These are phyloP conservation scores for Meliscaeva auricollis DNA, from an alignment of 2,888 invertebrate genomes.

Conservation along the genomic window DNA sequence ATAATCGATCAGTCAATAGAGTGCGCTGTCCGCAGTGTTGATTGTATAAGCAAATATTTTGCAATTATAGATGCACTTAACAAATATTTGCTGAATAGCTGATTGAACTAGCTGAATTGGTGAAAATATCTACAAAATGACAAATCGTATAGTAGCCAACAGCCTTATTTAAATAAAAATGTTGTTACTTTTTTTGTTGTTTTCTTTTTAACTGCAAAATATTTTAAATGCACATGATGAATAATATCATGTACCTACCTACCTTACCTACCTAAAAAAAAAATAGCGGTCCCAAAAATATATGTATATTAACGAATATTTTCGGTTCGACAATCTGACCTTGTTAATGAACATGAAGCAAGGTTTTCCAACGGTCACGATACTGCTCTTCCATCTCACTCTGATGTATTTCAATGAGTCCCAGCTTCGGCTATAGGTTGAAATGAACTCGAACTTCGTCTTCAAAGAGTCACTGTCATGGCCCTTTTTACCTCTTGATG, in stretches of 20 bases:
- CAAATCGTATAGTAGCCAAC: too few relatives aligned
- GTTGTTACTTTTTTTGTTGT: slow-evolving; percentile 6
- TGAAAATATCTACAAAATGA: slow-evolving; percentile 45
- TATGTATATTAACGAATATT: slow-evolving; percentile 31
- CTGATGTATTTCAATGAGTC: slow-evolving; percentile 37
- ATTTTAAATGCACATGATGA: slow-evolving; percentile 24
- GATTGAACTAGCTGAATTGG: slow-evolving; percentile 45
- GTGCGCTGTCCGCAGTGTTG: slow-evolving; percentile 19
- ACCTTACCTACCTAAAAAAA: not conserved
- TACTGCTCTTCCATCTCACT: slow-evolving; percentile 47
- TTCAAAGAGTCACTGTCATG: slow-evolving; percentile 72
- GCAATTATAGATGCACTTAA: slow-evolving; percentile 55
- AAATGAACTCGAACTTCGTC: slow-evolving; percentile 70
- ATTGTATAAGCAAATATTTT: slow-evolving; percentile 57
- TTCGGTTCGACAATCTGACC: slow-evolving; percentile 64
- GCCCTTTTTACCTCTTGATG: slow-evolving; percentile 61
- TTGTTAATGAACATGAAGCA: slow-evolving; percentile 74
- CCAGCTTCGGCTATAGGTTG: slow-evolving; percentile 8
- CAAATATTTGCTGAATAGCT: slow-evolving; percentile 70
- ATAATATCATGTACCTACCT: not conserved
- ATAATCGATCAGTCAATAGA: slow-evolving; percentile 36
- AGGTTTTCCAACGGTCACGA: slow-evolving; percentile 71
- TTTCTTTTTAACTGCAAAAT: not conserved
- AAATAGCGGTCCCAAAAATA: slow-evolving; percentile 12
- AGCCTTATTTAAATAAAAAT: slow-evolving; percentile 30